Evolutionary conservation across 2,797 vertebrate genomes (phyloP).

Genomic region (Leptodactylus fallax): DNA sequence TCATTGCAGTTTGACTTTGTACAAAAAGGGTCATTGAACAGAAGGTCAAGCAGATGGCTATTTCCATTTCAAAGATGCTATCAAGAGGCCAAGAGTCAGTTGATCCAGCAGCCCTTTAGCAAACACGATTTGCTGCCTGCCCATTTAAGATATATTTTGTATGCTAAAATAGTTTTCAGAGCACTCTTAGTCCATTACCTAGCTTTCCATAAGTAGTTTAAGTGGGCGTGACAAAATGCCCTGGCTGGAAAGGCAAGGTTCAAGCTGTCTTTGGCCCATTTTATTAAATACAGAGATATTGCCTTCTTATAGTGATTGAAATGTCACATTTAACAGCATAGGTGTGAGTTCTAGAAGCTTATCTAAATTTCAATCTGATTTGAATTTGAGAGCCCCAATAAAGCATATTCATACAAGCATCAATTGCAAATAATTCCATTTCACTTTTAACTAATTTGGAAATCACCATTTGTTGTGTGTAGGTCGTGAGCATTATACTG

Average conservation of each 20-base stretch:
- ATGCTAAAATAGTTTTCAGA: conserved; percentile 82
- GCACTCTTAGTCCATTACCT: conserved; percentile 75
- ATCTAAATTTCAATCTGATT: neutral
- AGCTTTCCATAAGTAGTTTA: conserved; percentile 81
- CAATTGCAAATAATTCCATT: neutral
- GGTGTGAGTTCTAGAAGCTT: neutral
- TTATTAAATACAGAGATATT: conserved; percentile 68
- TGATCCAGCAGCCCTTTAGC: conserved; percentile 80
- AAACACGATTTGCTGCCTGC: conserved; percentile 86
- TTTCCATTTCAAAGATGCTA: conserved; percentile 97
- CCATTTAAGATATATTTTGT: conserved; percentile 84
- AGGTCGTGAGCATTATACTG: neutral
- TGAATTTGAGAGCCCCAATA: neutral
- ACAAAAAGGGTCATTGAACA: conserved; percentile 91
- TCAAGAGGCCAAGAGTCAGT: conserved; percentile 84
- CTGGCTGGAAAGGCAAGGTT: conserved; percentile 82
- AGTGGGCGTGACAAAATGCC: conserved; percentile 76
- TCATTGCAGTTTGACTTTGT: conserved; percentile 90
- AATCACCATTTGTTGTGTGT: neutral
- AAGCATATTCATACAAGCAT: neutral
- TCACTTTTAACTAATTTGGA: neutral
- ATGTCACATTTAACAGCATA: conserved; percentile 1
- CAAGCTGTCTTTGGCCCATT: conserved; percentile 83
- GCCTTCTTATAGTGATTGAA: conserved; percentile 5
- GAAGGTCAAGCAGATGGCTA: conserved; percentile 97